Evolutionary conservation across 2,797 vertebrate genomes (phyloP).

Genomic region (Nothura maculosa): DNA sequence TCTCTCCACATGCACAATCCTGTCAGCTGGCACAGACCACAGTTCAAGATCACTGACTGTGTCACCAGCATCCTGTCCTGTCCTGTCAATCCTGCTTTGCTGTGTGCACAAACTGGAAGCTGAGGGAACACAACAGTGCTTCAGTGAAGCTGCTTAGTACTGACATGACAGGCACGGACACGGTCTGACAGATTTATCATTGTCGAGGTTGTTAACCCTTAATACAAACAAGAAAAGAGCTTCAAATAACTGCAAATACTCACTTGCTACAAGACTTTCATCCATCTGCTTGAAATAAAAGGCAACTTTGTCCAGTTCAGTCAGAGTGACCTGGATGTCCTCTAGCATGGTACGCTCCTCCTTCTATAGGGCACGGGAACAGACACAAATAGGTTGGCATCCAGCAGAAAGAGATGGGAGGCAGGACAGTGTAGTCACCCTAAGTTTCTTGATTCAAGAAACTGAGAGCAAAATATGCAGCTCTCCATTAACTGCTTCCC

Average conservation of each 20-base stretch:
- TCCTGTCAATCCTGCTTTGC: accelerated
- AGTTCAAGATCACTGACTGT: neutral
- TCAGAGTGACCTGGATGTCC: slow-evolving; percentile 93
- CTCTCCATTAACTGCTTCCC: neutral
- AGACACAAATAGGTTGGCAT: neutral
- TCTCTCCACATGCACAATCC: neutral
- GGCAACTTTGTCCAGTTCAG: slow-evolving; percentile 94
- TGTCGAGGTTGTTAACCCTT: neutral
- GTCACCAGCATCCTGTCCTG: accelerated
- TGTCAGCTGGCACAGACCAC: neutral
- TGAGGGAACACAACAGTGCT: neutral
- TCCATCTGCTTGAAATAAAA: slow-evolving; percentile 95
- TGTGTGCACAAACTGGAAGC: neutral
- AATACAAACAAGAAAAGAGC: slow-evolving; percentile 27
- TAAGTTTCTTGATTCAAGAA: neutral
- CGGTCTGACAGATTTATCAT: neutral
- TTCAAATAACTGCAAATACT: slow-evolving; percentile 76
- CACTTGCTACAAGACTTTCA: slow-evolving; percentile 95
- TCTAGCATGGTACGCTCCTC: slow-evolving; percentile 95
- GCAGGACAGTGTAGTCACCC: neutral
- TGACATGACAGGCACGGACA: neutral
- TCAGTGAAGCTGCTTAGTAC: neutral
- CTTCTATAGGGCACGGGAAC: slow-evolving; percentile 81
- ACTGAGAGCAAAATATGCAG: neutral
- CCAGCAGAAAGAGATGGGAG: neutral